Percentiles rank a stretch among this genome's conserved stretches.
Conservation (phyloP, 2,797 vertebrate species). For the Spea hammondii region DNA sequence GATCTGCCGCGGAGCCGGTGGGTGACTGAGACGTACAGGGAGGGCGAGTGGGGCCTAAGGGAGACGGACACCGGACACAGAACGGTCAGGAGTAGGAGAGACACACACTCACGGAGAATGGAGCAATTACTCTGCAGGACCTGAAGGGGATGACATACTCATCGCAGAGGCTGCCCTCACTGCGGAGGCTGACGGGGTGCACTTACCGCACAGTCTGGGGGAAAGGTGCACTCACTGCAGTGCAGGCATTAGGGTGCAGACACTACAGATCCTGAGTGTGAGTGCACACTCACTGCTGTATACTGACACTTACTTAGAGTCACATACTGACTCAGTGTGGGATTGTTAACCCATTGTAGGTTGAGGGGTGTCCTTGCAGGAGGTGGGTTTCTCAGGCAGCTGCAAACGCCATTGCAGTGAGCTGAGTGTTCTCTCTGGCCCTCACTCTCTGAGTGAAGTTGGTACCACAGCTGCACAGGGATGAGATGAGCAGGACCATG, state of each 20-base stretch:
- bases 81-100: not conserved
- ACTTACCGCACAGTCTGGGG: not conserved
- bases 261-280: not conserved
- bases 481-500: not conserved
- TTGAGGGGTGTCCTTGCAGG: too few relatives aligned
- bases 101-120: not conserved
- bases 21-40: not conserved
- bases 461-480: slow-evolving; percentile 1
- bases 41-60: not conserved
- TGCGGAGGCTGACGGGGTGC: not conserved
- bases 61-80: not conserved
- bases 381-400: too few relatives aligned
- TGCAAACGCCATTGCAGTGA: too few relatives aligned
- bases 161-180: not conserved
- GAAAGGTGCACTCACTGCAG: not conserved
- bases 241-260: too few relatives aligned
- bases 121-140: not conserved
- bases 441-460: not conserved
- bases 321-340: too few relatives aligned
- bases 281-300: not conserved
- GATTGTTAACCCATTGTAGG: too few relatives aligned
- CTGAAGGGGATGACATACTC: not conserved
- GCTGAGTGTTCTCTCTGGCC: not conserved
- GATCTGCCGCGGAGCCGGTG: too few relatives aligned
- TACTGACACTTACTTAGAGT: too few relatives aligned